These are phyloP conservation scores for Hyalella azteca DNA, from an alignment of 2,888 invertebrate genomes.

Conservation along the genomic window DNA sequence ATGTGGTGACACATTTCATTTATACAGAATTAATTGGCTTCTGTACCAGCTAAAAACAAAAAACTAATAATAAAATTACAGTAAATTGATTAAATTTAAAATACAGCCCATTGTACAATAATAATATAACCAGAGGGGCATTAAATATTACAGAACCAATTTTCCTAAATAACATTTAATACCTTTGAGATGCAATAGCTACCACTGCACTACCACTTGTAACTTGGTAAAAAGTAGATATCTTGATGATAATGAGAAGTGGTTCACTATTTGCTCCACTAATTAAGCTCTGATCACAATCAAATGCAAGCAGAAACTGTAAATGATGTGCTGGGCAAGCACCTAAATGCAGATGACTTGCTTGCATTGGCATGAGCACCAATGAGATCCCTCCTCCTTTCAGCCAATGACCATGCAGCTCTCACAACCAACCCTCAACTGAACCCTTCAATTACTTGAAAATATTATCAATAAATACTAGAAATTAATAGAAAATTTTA, in stretches of 20 bases:
- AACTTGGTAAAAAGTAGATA: too few relatives aligned
- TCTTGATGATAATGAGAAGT: too few relatives aligned
- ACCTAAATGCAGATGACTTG: neutral
- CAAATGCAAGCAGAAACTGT: neutral
- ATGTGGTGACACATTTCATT: neutral
- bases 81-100: too few relatives aligned
- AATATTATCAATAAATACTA: too few relatives aligned
- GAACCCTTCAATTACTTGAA: neutral
- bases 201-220: too few relatives aligned
- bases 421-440: neutral
- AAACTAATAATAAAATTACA: neutral
- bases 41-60: neutral
- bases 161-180: too few relatives aligned
- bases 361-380: conserved; percentile 15
- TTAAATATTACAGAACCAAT: too few relatives aligned
- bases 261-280: too few relatives aligned
- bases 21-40: neutral
- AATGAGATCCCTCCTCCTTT: neutral
- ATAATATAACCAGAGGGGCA: too few relatives aligned
- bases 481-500: too few relatives aligned
- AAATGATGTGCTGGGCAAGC: neutral
- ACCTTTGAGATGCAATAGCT: too few relatives aligned
- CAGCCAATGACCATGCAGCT: neutral
- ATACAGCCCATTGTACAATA: too few relatives aligned
- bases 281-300: neutral